Percentiles rank a stretch among this genome's conserved stretches.
Evolutionary conservation across 2,888 invertebrate species (phyloP).

Genomic region (Iselma pallidipennis): DNA sequence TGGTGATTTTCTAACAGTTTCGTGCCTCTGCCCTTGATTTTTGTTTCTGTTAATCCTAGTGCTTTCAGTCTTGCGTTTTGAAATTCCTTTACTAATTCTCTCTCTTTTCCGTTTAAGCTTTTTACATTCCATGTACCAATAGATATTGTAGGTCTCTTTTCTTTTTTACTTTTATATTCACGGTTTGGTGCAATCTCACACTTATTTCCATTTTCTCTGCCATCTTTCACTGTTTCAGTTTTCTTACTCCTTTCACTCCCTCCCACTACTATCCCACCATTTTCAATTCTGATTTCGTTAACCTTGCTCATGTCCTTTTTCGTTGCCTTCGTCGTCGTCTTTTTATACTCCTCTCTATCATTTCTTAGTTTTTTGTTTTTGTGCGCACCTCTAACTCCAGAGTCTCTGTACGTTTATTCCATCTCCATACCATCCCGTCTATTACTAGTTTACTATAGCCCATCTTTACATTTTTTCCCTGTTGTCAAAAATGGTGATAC

Average conservation of each 20-base stretch:
- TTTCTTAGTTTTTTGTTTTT: too few relatives aligned
- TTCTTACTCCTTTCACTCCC: background rate
- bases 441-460: background rate
- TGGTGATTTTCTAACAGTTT: background rate
- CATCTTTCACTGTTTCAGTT: background rate
- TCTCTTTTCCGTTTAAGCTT: background rate
- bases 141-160: too few relatives aligned
- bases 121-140: background rate
- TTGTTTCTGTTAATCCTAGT: background rate
- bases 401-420: conserved; percentile 2
- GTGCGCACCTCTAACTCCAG: too few relatives aligned
- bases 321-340: too few relatives aligned
- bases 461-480: conserved; percentile 4
- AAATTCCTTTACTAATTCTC: background rate
- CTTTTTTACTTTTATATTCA: too few relatives aligned
- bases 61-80: background rate
- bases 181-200: background rate
- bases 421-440: conserved; percentile 9
- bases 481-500: too few relatives aligned
- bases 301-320: too few relatives aligned
- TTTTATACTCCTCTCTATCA: too few relatives aligned
- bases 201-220: too few relatives aligned
- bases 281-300: background rate
- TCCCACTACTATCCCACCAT: background rate
- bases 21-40: conserved; percentile 16